A percentile compares a stretch with the other conserved stretches of the same genome.
These are phyloP conservation scores for Malacosoma neustria DNA, from an alignment of 2,888 invertebrate genomes.

Conservation along the genomic window DNA sequence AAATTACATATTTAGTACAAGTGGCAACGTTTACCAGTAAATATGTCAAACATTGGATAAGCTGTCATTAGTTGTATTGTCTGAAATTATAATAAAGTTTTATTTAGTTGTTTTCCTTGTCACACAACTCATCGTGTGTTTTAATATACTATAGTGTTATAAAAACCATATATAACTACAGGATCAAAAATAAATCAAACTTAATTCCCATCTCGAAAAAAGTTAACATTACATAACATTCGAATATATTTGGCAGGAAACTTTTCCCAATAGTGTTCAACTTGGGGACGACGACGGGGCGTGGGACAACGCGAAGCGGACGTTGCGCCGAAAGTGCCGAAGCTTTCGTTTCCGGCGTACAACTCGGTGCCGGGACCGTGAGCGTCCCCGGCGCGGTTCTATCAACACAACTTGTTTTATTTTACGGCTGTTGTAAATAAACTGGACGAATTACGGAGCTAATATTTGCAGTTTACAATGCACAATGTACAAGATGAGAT, in stretches of 20 bases:
- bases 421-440: neutral
- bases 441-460: neutral
- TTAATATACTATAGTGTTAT: too few relatives aligned
- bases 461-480: neutral
- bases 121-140: too few relatives aligned
- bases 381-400: conserved; percentile 10
- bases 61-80: too few relatives aligned
- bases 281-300: neutral
- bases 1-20: too few relatives aligned
- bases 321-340: conserved; percentile 20
- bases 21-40: too few relatives aligned
- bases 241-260: neutral
- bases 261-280: neutral
- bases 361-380: conserved; percentile 18
- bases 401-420: conserved; percentile 8
- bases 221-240: neutral
- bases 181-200: too few relatives aligned
- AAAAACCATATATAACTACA: too few relatives aligned
- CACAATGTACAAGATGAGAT: too few relatives aligned
- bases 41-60: too few relatives aligned
- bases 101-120: too few relatives aligned
- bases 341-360: conserved; percentile 32
- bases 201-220: neutral
- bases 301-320: conserved; percentile 3
- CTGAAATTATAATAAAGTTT: too few relatives aligned